These are phyloP conservation scores for Macrotrachela quadricornifera DNA, from an alignment of 1,140 invertebrate genomes.

Conservation along the genomic window DNA sequence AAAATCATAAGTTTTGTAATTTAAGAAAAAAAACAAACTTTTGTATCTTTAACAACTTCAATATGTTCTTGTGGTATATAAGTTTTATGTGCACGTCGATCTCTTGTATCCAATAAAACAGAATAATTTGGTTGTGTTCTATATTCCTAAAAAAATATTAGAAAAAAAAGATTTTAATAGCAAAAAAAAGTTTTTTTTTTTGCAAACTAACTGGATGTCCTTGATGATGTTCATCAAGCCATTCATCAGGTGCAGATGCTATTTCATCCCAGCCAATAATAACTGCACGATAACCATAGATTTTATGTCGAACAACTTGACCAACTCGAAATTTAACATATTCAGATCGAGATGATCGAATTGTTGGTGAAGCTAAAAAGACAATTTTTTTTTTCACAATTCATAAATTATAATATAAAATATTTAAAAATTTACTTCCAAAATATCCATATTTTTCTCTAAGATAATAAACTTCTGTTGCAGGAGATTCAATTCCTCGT, in stretches of 20 bases:
- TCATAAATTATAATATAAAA: too few species aligned
- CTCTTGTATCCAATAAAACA: constrained; percentile 28
- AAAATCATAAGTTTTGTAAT: neutral
- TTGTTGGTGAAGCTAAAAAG: constrained; percentile 21
- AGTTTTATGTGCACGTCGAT: constrained; percentile 21
- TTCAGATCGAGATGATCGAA: constrained; percentile 21
- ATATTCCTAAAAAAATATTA: neutral
- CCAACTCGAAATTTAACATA: constrained; percentile 33
- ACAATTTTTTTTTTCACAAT: too few species aligned
- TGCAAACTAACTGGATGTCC: too few species aligned
- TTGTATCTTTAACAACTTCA: constrained; percentile 17
- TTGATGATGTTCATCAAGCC: too few species aligned
- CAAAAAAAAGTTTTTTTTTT: too few species aligned
- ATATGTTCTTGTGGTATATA: constrained; percentile 31
- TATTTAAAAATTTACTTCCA: neutral
- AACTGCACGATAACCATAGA: constrained; percentile 33
- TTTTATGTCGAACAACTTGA: constrained; percentile 35
- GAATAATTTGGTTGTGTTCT: constrained; percentile 23
- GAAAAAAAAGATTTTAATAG: too few species aligned
- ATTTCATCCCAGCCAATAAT: constrained; percentile 37
- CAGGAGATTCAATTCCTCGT: neutral
- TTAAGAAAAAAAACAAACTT: constrained; percentile 12
- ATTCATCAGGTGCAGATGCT: constrained; percentile 9
- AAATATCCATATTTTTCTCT: neutral
- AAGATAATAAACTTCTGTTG: neutral